These are phyloP conservation scores for Sepiola atlantica DNA, from an alignment of 2,888 invertebrate genomes.

Conservation along the genomic window DNA sequence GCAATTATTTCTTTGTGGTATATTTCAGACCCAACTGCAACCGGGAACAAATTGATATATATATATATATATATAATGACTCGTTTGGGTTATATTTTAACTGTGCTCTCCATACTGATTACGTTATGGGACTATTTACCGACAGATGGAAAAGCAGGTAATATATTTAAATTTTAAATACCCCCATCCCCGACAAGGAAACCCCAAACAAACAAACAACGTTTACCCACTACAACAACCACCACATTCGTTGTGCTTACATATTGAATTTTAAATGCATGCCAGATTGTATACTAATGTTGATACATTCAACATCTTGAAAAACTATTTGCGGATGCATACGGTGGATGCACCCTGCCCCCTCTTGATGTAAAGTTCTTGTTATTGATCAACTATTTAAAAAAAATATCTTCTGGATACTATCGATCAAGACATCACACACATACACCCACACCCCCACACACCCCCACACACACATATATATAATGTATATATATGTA, in stretches of 20 bases:
- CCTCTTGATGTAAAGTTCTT: too few species aligned
- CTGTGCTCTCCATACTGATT: background rate
- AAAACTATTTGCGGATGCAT: background rate
- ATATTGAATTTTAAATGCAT: background rate
- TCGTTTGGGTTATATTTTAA: background rate
- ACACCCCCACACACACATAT: too few species aligned
- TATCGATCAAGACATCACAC: too few species aligned
- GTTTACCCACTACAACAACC: too few species aligned
- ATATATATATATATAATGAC: background rate
- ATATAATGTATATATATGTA: background rate
- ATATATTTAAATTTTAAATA: background rate
- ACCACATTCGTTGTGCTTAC: too few species aligned
- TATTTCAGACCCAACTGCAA: background rate
- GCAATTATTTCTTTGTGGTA: background rate
- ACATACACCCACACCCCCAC: too few species aligned
- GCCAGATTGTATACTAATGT: background rate
- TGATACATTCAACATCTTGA: background rate
- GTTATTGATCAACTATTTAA: too few species aligned
- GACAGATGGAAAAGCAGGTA: background rate
- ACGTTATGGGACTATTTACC: slow-evolving; percentile 6
- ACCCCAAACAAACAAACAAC: too few species aligned
- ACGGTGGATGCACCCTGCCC: too few species aligned
- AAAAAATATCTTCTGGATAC: too few species aligned
- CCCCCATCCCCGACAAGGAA: background rate
- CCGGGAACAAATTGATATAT: background rate